A percentile compares a stretch with the other conserved stretches of the same genome.
These are phyloP conservation scores for Monoplex corrugatus DNA, from an alignment of 2,888 invertebrate genomes.

Conservation along the genomic window DNA sequence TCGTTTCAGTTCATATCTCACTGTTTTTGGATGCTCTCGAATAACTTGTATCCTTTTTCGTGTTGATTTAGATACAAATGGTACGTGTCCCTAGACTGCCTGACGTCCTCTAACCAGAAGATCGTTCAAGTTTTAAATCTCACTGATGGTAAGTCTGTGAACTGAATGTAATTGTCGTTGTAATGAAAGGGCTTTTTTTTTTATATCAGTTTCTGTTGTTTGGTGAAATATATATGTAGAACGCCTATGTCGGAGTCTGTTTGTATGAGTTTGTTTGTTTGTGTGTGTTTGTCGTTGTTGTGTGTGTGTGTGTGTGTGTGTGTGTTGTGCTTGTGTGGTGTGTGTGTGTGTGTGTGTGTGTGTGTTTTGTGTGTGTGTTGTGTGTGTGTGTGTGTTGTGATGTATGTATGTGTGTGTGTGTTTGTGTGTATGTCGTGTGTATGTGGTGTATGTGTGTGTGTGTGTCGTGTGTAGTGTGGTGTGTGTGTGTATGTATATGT, in stretches of 20 bases:
- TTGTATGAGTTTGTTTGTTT: constrained; percentile 53
- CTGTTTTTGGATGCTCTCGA: too few relatives aligned
- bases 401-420: too few relatives aligned
- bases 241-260: not conserved
- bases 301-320: constrained; percentile 59
- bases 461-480: too few relatives aligned
- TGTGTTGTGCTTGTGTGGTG: not conserved
- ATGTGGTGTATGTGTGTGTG: not conserved
- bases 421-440: not conserved
- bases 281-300: constrained; percentile 52
- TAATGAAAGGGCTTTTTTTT: too few relatives aligned
- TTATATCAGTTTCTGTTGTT: too few relatives aligned
- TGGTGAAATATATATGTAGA: too few relatives aligned
- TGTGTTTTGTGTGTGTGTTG: not conserved
- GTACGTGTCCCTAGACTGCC: constrained; percentile 92
- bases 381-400: too few relatives aligned
- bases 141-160: constrained; percentile 49
- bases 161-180: too few relatives aligned
- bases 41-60: not conserved
- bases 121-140: constrained; percentile 57
- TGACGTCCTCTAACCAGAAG: constrained; percentile 81
- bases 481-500: too few relatives aligned
- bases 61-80: constrained; percentile 83
- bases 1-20: too few relatives aligned
- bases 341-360: not conserved